Percentiles rank a stretch among this genome's conserved stretches.
Evolutionary conservation across 2,888 invertebrate species (phyloP).

Genomic region (Erynnis tages): DNA sequence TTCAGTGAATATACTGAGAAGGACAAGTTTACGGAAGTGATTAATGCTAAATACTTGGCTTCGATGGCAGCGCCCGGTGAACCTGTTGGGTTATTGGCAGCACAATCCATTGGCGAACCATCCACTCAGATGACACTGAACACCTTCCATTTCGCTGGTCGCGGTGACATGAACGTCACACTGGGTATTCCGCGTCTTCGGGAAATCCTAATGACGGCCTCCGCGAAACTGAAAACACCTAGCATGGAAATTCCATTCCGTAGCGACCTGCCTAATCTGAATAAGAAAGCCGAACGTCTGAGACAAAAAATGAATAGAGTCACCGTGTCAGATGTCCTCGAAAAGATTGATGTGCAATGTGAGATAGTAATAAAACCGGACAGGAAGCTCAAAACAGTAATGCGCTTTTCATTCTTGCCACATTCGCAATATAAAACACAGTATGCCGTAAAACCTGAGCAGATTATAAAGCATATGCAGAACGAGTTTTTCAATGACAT

Average conservation of each 20-base stretch:
- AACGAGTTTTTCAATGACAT: constrained; percentile 85
- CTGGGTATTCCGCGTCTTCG: constrained; percentile 98
- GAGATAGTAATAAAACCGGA: constrained; percentile 79
- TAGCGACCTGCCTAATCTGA: constrained; percentile 61
- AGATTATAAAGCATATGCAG: constrained; percentile 88
- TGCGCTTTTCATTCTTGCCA: constrained; percentile 89
- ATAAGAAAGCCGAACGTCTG: constrained; percentile 85
- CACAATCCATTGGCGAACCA: constrained; percentile 99
- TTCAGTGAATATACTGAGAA: constrained; percentile 58
- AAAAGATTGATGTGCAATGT: constrained; percentile 84
- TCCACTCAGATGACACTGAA: constrained; percentile 99
- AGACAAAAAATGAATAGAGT: constrained; percentile 89
- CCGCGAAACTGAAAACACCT: constrained; percentile 96
- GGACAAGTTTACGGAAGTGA: constrained; percentile 84
- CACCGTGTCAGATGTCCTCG: constrained; percentile 89
- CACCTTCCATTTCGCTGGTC: constrained; percentile 99
- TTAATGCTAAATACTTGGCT: constrained; percentile 88
- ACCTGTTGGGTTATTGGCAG: constrained; percentile 97
- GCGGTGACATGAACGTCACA: constrained; percentile 99
- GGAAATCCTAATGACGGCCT: constrained; percentile 98
- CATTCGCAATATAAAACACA: constrained; percentile 87
- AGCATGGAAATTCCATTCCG: constrained; percentile 96
- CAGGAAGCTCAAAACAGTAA: constrained; percentile 83
- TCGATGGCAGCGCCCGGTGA: constrained; percentile 95
- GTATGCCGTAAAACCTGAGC: constrained; percentile 85